A percentile compares a stretch with the other conserved stretches of the same genome.
Conservation (phyloP, 2,888 invertebrate genomes). For the Erebia ligea region DNA sequence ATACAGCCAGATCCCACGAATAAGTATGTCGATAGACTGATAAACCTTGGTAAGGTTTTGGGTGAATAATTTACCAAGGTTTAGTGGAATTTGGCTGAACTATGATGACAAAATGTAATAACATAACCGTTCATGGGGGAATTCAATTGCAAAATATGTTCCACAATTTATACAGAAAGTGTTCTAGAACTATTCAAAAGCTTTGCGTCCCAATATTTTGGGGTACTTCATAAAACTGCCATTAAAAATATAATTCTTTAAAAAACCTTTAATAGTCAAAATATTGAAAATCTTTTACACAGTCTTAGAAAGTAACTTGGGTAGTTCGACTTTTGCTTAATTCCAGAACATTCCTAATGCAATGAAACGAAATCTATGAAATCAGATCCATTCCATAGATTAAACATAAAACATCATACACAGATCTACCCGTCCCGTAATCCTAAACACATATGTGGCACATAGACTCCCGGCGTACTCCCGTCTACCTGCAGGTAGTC, state of each 20-base stretch:
- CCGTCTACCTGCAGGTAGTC: conserved; percentile 93
- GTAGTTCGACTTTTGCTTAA: not conserved
- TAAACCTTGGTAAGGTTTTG: too few relatives aligned
- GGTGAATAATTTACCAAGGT: too few relatives aligned
- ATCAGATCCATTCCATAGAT: not conserved
- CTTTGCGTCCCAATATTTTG: not conserved
- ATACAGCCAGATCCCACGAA: too few relatives aligned
- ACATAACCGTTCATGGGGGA: not conserved
- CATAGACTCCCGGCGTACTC: conserved; percentile 20
- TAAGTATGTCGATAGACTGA: too few relatives aligned
- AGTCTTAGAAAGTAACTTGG: too few relatives aligned
- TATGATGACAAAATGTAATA: too few relatives aligned
- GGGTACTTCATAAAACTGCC: not conserved
- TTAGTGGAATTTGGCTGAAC: too few relatives aligned
- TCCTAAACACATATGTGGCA: conserved; percentile 24
- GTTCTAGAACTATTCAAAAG: conserved; percentile 6
- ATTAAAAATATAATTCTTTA: too few relatives aligned
- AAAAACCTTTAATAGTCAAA: not conserved
- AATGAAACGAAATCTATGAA: too few relatives aligned
- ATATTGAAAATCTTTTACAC: too few relatives aligned
- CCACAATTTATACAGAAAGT: conserved; percentile 9
- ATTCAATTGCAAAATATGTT: conserved; percentile 17
- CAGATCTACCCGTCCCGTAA: conserved; percentile 13
- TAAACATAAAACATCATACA: conserved; percentile 12
- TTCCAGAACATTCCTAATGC: conserved; percentile 7